A percentile compares a stretch with the other conserved stretches of the same genome.
phyloP scores from a whole-genome alignment of 2,888 invertebrate genomes.

The Caenorhabditis virilis region DNA sequence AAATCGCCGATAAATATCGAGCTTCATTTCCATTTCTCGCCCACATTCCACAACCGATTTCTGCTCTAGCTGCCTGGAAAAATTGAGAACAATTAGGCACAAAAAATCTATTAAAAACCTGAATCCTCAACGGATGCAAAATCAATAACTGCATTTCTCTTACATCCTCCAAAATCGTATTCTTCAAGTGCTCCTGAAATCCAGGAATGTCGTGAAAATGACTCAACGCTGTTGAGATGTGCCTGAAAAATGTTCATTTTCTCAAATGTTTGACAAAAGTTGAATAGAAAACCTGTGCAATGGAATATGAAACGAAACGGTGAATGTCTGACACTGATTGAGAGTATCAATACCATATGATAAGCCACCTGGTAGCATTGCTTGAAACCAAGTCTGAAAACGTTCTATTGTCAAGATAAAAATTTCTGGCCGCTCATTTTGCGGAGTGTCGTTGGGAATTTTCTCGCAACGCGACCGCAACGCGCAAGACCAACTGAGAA shows the following conservation, averaged over 20 bases:
- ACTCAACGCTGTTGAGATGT: slow-evolving; percentile 41
- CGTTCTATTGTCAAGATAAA: too few relatives aligned
- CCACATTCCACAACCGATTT: slow-evolving; percentile 60
- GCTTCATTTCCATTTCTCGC: slow-evolving; percentile 55
- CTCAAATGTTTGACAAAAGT: background rate
- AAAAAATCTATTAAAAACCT: too few relatives aligned
- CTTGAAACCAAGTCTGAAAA: too few relatives aligned
- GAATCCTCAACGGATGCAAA: slow-evolving; percentile 57
- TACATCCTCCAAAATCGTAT: slow-evolving; percentile 21
- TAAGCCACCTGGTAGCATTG: too few relatives aligned
- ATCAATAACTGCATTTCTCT: slow-evolving; percentile 41
- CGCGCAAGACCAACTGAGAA: too few relatives aligned
- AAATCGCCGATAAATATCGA: slow-evolving; percentile 46
- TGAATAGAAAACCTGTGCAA: slow-evolving; percentile 41
- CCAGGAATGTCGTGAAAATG: slow-evolving; percentile 30
- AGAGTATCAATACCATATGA: too few relatives aligned
- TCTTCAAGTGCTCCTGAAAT: slow-evolving; percentile 7
- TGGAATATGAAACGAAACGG: slow-evolving; percentile 55
- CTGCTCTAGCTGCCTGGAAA: slow-evolving; percentile 47
- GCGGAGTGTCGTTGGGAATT: too few relatives aligned
- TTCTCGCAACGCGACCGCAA: too few relatives aligned
- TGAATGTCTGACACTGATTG: slow-evolving; percentile 28
- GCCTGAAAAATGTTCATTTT: slow-evolving; percentile 12
- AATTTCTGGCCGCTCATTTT: too few relatives aligned
- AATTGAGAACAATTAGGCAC: background rate